A percentile compares a stretch with the other conserved stretches of the same genome.
Conservation (phyloP, 2,888 invertebrate species). For the Polymixis lichenea region DNA sequence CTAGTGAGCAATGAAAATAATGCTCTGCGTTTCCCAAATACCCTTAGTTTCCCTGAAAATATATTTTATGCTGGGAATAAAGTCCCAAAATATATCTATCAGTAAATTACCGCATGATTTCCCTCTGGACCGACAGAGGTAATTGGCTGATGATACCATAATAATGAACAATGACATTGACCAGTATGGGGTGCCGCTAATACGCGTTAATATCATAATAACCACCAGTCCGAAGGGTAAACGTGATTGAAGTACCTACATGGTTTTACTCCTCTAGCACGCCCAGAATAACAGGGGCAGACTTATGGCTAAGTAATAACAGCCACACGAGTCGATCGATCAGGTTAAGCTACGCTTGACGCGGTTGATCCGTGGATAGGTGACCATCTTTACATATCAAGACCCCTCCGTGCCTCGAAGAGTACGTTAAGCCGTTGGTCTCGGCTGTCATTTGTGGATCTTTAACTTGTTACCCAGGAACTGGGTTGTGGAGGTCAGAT, state of each 20-base stretch:
- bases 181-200: background rate
- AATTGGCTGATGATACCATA: slow-evolving; percentile 26
- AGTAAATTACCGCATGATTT: slow-evolving; percentile 44
- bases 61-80: background rate
- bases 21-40: background rate
- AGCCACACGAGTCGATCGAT: too few relatives aligned
- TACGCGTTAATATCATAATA: background rate
- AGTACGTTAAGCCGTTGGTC: too few relatives aligned
- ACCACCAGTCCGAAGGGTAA: background rate
- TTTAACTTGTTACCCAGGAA: too few relatives aligned
- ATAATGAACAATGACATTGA: slow-evolving; percentile 38
- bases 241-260: background rate
- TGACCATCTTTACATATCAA: too few relatives aligned
- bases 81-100: slow-evolving; percentile 21
- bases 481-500: too few relatives aligned
- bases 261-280: background rate
- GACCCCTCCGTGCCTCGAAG: too few relatives aligned
- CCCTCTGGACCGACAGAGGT: slow-evolving; percentile 30
- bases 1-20: background rate
- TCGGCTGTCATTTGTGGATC: too few relatives aligned
- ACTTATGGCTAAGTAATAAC: too few relatives aligned
- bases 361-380: too few relatives aligned
- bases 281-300: too few relatives aligned
- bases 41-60: background rate
- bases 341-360: too few relatives aligned